Conservation (phyloP, 1,140 invertebrate genomes). For the Anastrepha ludens region DNA sequence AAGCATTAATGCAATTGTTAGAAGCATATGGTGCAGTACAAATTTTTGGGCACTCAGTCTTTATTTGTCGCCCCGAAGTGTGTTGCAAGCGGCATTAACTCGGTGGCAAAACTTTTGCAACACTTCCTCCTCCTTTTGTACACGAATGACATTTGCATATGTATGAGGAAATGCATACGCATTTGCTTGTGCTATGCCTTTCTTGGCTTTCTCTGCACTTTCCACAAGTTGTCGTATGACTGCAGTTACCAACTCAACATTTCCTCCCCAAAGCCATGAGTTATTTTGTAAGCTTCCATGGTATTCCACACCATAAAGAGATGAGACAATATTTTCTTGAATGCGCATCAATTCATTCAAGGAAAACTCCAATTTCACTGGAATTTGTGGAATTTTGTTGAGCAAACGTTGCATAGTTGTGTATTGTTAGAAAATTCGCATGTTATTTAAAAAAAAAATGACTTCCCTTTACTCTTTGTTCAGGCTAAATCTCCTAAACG, state of each 20-base stretch:
- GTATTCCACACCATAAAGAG: not conserved
- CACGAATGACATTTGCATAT: not conserved
- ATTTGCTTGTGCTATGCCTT: not conserved
- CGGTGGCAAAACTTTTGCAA: conserved; percentile 11
- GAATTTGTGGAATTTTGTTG: no score
- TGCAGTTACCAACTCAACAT: not conserved
- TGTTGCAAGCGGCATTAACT: not conserved
- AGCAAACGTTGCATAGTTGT: no score
- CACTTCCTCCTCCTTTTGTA: not conserved
- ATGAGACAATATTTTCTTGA: no score
- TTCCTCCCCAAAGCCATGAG: not conserved
- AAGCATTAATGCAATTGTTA: not conserved
- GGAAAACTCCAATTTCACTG: no score
- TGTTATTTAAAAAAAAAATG: no score
- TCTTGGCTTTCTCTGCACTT: not conserved
- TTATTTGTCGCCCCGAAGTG: not conserved
- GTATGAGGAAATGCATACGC: not conserved
- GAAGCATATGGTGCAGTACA: not conserved
- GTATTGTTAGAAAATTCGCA: no score
- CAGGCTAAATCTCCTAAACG: no score
- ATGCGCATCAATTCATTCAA: no score
- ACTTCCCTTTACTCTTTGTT: no score
- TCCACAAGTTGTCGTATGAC: not conserved
- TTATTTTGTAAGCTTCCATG: not conserved
- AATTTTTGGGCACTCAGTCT: not conserved